These are phyloP conservation scores for Pseudorhiza aurosa DNA, from an alignment of 30 jellyfish, hydroid and myxozoan genomes.

Conservation along the genomic window DNA sequence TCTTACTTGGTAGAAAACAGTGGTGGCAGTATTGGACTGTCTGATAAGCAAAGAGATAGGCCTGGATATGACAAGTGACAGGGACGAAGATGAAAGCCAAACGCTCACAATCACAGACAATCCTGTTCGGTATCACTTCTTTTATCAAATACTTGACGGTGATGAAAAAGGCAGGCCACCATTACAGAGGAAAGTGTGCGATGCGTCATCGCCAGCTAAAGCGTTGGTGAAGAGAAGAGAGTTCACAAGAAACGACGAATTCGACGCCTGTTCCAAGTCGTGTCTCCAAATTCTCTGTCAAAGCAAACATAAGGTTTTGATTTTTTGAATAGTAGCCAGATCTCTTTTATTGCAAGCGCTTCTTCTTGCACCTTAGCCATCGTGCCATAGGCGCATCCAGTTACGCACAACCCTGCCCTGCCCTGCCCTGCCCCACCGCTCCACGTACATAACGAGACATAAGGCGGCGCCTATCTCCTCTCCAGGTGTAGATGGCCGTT, in stretches of 20 bases:
- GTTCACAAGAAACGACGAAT: not conserved
- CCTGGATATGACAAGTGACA: slow-evolving; percentile 30
- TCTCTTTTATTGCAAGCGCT: no score
- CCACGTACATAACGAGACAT: no score
- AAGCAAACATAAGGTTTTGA: slow-evolving; percentile 62
- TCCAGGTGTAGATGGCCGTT: no score
- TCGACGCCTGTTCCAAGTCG: slow-evolving; percentile 40
- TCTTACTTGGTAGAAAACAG: slow-evolving; percentile 71
- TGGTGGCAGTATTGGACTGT: slow-evolving; percentile 77
- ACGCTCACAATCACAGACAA: slow-evolving; percentile 49
- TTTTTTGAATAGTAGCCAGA: no score
- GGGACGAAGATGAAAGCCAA: slow-evolving; percentile 36
- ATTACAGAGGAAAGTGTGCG: not conserved
- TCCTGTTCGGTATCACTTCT: slow-evolving; percentile 88
- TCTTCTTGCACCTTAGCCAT: no score
- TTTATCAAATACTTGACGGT: slow-evolving; percentile 84
- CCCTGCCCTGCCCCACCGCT: no score
- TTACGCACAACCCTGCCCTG: no score
- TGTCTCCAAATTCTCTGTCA: slow-evolving; percentile 60
- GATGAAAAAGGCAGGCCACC: slow-evolving; percentile 89
- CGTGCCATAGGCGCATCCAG: no score
- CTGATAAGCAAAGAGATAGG: slow-evolving; percentile 83
- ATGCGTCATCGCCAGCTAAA: slow-evolving; percentile 36
- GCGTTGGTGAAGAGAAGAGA: slow-evolving; percentile 11
- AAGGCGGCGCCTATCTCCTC: no score